phyloP scores from a whole-genome alignment of 2,113 vertebrate genomes.

The Sinocyclocheilus anshuiensis region DNA sequence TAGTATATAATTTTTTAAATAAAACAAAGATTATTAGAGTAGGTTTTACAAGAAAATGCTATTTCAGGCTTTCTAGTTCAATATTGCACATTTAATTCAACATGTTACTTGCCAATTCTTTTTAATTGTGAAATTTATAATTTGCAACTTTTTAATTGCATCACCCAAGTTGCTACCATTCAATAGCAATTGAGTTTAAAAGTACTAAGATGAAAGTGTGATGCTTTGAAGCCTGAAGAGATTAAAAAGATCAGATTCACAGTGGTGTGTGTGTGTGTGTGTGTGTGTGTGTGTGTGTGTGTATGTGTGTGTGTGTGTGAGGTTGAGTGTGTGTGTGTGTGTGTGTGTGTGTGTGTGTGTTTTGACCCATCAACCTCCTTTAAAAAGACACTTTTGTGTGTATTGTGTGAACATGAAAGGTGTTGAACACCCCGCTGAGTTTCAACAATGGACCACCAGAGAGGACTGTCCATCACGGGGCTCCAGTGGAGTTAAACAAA shows the following conservation, averaged over 20 bases:
- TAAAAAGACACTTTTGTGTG: neutral
- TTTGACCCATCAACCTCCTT: neutral
- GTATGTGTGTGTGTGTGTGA: no score
- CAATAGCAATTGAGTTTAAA: neutral
- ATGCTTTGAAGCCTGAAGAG: neutral
- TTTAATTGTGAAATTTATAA: neutral
- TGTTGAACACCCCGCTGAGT: neutral
- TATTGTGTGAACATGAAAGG: neutral
- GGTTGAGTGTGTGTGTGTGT: no score
- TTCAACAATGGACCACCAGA: neutral
- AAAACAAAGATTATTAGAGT: no score
- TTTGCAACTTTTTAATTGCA: neutral
- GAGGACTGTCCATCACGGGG: neutral
- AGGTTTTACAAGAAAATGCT: no score
- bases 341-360: neutral
- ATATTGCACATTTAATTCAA: no score
- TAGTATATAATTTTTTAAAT: no score
- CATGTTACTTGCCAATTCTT: neutral
- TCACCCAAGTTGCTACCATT: neutral
- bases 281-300: no score
- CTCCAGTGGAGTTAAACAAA: neutral
- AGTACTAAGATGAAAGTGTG: neutral
- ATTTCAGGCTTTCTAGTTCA: neutral
- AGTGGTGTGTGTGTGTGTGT: neutral
- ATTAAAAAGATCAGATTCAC: neutral